These are phyloP conservation scores for Lophotriccus pileatus DNA, from an alignment of 2,797 vertebrate species.

Conservation along the genomic window DNA sequence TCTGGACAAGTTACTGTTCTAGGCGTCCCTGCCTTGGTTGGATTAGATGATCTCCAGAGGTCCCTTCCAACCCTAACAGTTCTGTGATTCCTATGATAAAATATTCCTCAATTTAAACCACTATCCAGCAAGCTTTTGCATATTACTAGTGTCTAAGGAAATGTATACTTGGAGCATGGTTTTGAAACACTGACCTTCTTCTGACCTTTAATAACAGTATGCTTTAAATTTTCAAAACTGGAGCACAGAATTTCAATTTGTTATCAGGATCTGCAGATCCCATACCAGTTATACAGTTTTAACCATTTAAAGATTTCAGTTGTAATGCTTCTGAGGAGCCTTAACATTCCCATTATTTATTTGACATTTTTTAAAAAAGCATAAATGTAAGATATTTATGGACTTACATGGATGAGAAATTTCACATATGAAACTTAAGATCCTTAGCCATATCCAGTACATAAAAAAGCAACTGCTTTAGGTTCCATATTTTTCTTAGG, in stretches of 20 bases:
- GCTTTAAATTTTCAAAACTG: not conserved
- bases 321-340: not conserved
- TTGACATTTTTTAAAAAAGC: not conserved
- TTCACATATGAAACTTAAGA: not conserved
- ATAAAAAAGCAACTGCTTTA: not conserved
- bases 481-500: not conserved
- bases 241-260: not conserved
- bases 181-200: not conserved
- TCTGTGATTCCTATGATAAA: not conserved
- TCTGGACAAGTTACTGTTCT: not conserved
- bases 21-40: not conserved
- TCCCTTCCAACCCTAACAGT: not conserved
- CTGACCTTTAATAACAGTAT: not conserved
- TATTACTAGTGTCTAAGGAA: not conserved
- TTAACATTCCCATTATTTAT: not conserved
- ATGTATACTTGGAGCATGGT: not conserved
- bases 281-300: not conserved
- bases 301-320: not conserved
- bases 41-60: not conserved
- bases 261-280: not conserved
- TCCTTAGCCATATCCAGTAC: not conserved
- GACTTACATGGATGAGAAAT: not conserved
- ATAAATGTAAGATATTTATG: not conserved
- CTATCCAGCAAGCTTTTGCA: not conserved
- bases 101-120: not conserved